Base-by-base conservation (phyloP, 2,113 vertebrate species). In the Helogale parvula region DNA sequence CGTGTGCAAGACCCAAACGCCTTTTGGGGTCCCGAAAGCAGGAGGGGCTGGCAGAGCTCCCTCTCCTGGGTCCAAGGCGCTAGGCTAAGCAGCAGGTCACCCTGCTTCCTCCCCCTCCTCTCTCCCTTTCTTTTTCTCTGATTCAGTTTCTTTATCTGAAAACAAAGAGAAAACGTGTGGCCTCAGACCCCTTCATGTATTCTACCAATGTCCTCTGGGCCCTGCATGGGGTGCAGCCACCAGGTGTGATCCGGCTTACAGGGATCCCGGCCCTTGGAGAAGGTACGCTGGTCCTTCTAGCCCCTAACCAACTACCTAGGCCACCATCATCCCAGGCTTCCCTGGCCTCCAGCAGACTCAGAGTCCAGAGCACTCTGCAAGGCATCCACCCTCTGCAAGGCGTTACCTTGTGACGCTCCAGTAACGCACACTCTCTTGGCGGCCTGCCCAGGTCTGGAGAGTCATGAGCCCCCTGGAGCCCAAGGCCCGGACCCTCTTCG, bases 81-180 rank as follows among this genome's bases (percentile, higher is more conserved):
- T 9, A 31, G 21, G 3, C 68, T 15, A 6, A 63, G 68, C 2
- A 91, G 60, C n/a, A 15, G 87, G 50, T 12, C 33, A 9, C 12
- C 16, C 15, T 21, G 12, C 29, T 38, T n/a, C 35, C 17, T 41
- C 41, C 27, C 15, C 0, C 1, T 5, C 38, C 38, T 38, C n/a
- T 6, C 19, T 50, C 71, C n/a, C 3, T 16, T 3, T 4, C 21
- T 38, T 31, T 17, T 1, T 16, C 27, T 79, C 60, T 87, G 65
- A 45, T 57, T 94, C 52, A 7, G 71, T 66, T 93, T 84, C 85
- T 81, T 80, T 7, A 88, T 94, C 38, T 74, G 74, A 86, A 88
- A 95, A 45, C 47, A 13, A 79, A 50, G 15, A 7, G 3, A 5
- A 35, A 4, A 38, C 35, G 3, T 3, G 2, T 9, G 33, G 31